Evolutionary conservation across 2,797 vertebrate genomes (phyloP), one percentile per base, ranked within the genome.

Genomic region (Argentina silus): DNA sequence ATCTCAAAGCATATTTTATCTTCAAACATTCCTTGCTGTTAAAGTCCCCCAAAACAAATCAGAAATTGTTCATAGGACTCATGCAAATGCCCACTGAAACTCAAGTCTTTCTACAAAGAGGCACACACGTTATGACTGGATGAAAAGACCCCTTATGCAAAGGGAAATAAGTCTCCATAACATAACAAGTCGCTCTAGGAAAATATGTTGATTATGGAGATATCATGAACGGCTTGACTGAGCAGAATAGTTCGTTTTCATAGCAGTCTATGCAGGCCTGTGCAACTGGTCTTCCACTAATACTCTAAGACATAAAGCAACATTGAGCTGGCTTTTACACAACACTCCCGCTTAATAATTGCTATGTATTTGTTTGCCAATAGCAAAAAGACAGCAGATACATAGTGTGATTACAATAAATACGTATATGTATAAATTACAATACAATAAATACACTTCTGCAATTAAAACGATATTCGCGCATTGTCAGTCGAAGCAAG

Each of bases 21-120:
- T 82, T 89, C 81, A 93, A 95, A 93, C 86, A 91, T 93, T 92
- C 84, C 85, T 82, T 67, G 62, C 81, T 81, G 88, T 84, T 88
- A 85, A 90, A 82, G 84, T 79, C 70, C 72, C 72, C 78, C 63
- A 84, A 91, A 95, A 97, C 96, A 97, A 93, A 93, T 93, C 85
- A 73, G 88, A 92, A 95, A 95, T 95, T 96, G 96, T 97, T 93
- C 91, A 72, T 72, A 81, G 78, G 83, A 84, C 61, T 69, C 82
- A 74, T 86, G 77, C 70, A 78, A 77, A 86, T 84, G 90, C 78
- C 73, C 64, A 89, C 77, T 70, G 93, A 95, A 95, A 94, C 90
- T 85, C 55, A 79, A 36, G 78, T 80, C 93, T 95, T 94, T 94
- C 91, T 94, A 84, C 77, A 69, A 85, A 80, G 61, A 67, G 85